Conservation (phyloP, 2,113 vertebrate genomes). For the Arenaria interpres region DNA sequence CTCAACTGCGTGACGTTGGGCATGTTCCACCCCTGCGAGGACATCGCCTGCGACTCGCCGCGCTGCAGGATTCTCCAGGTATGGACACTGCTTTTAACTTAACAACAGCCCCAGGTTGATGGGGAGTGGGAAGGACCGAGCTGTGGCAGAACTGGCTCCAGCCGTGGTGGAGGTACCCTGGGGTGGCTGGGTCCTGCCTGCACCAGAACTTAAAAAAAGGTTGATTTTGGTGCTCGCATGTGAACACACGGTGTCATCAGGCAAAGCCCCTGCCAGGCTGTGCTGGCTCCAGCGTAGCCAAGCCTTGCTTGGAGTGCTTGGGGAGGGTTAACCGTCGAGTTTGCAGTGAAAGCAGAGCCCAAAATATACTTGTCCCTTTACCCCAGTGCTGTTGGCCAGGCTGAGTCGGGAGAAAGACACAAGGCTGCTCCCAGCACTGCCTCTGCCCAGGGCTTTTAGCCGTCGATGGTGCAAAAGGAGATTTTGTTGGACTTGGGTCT, state of each 20-base stretch:
- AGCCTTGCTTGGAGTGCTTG: neutral
- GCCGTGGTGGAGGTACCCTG: accelerated
- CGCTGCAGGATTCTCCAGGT: conserved; percentile 97
- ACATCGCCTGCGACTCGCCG: conserved; percentile 89
- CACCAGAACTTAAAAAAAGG: neutral
- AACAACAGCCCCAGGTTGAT: accelerated
- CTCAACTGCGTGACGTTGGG: conserved; percentile 98
- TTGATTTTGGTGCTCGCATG: neutral
- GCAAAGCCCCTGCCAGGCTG: neutral
- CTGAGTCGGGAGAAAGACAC: neutral
- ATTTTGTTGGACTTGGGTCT: neutral
- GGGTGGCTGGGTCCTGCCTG: neutral
- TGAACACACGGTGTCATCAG: accelerated
- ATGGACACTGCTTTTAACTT: accelerated
- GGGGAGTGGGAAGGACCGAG: neutral
- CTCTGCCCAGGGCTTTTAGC: neutral
- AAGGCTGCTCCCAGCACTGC: neutral
- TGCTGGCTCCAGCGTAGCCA: neutral
- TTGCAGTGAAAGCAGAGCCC: neutral
- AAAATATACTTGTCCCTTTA: neutral
- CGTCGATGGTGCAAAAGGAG: neutral
- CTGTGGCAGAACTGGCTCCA: neutral
- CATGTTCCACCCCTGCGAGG: conserved; percentile 98
- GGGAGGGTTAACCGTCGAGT: neutral
- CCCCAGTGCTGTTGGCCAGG: neutral